These are phyloP conservation scores for Cryptotis parvus DNA, from an alignment of 2,113 vertebrate species.

Conservation along the genomic window DNA sequence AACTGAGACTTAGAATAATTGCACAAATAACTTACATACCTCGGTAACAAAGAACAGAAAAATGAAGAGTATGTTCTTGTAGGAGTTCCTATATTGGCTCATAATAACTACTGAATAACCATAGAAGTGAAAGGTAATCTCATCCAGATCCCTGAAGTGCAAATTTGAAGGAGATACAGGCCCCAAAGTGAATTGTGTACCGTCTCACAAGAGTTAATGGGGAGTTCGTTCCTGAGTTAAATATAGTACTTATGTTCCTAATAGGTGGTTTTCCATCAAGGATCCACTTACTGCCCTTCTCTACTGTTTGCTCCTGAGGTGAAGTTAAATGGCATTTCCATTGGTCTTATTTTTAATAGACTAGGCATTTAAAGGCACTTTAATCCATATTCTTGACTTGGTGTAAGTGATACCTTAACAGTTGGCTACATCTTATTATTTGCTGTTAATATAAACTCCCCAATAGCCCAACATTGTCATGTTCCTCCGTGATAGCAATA, in stretches of 20 bases:
- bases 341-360: conserved; percentile 10
- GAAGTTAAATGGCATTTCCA: not conserved
- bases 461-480: fast-evolving
- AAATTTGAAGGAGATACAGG: not conserved
- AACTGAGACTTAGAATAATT: conserved; percentile 18
- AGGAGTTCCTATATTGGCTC: not conserved
- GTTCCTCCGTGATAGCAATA: not conserved
- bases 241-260: not conserved
- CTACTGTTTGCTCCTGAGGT: not conserved
- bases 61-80: not conserved
- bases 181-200: not conserved
- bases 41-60: not conserved
- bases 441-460: not conserved
- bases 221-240: not conserved
- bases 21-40: conserved; percentile 7
- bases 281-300: not conserved
- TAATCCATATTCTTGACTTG: not conserved
- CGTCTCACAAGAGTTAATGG: not conserved
- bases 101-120: not conserved
- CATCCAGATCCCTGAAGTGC: not conserved
- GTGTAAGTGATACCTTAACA: not conserved
- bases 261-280: not conserved
- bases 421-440: not conserved
- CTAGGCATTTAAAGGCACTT: not conserved
- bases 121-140: not conserved